Conservation (phyloP, 1,140 invertebrate species). For the Nomia melanderi region DNA sequence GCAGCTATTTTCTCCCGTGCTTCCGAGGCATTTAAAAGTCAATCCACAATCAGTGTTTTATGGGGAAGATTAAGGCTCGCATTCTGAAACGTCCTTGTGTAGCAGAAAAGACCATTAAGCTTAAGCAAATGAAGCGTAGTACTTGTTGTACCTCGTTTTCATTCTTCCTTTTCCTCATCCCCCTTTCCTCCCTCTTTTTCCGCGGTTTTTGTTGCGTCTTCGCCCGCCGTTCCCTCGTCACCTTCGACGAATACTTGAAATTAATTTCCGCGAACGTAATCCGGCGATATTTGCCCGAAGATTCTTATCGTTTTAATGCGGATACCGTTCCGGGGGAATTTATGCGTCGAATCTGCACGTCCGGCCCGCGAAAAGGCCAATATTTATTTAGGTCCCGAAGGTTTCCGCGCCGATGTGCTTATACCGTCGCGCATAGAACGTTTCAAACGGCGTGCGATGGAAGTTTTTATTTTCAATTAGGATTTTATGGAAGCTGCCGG, state of each 20-base stretch:
- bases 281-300: constrained; percentile 7
- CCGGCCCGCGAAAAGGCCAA: constrained; percentile 4
- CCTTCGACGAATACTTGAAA: neutral
- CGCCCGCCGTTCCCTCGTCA: neutral
- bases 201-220: no score
- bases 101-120: constrained; percentile 30
- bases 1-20: constrained; percentile 44
- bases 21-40: constrained; percentile 47
- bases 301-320: constrained; percentile 21
- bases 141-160: constrained; percentile 14
- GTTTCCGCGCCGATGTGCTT: neutral
- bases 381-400: constrained; percentile 33
- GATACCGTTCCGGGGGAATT: constrained; percentile 13
- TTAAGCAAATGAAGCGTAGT: constrained; percentile 36
- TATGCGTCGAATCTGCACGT: constrained; percentile 12
- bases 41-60: constrained; percentile 55
- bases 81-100: constrained; percentile 35
- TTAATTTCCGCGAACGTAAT: constrained; percentile 27
- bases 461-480: neutral
- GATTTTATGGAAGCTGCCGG: neutral
- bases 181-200: no score
- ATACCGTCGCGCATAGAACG: neutral
- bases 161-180: no score
- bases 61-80: constrained; percentile 41
- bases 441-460: neutral